Evolutionary conservation across 2,888 invertebrate genomes (phyloP), one percentile per base, ranked within the genome.

Genomic region (Monopis laevigella): DNA sequence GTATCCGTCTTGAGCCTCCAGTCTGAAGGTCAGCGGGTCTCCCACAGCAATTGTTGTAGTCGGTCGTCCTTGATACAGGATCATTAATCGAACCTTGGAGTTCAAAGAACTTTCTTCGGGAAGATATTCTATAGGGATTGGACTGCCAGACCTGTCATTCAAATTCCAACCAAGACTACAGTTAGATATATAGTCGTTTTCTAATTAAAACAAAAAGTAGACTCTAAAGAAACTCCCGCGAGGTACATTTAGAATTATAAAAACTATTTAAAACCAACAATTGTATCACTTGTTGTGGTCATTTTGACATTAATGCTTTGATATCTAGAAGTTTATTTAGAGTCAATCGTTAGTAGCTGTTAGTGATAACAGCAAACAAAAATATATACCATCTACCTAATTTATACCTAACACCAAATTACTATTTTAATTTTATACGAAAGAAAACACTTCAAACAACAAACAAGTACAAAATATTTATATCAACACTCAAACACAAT

Each of bases 1-100:
- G 55, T 92, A 92, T 46, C 94, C 93, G 54, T 93, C 93, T 66
- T 93, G 91, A 1, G 94, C 88, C 72, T 95, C 95, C 38, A 96
- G 67, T 46, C 92, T 85, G 81, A 96, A 94, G 6, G 94, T 94
- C 6, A 96, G 63, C 0, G 94, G 94, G 69, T 96, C 95, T 1
- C 95, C 95, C 2, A 96, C 95, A 5, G 95, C 95, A 34, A 96
- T 95, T 1, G 94, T 95, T 1, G 94, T 95, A 0, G 95, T 96
- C 1, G 95, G 94, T 50, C 94, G 77, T 30, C 93, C 93, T 74
- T 95, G 93, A 62, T 95, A 96, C 35, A 95, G 66, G 51, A 96
- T 94, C 75, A 89, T 82, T 47, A 95, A 68, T 12, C 93, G 86
- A 1, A 95, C 93, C 60, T 93, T 90, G 0, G 93, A 93, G 62